Base-by-base conservation (phyloP, 2,797 vertebrate genomes). In the Sciurus vulgaris region DNA sequence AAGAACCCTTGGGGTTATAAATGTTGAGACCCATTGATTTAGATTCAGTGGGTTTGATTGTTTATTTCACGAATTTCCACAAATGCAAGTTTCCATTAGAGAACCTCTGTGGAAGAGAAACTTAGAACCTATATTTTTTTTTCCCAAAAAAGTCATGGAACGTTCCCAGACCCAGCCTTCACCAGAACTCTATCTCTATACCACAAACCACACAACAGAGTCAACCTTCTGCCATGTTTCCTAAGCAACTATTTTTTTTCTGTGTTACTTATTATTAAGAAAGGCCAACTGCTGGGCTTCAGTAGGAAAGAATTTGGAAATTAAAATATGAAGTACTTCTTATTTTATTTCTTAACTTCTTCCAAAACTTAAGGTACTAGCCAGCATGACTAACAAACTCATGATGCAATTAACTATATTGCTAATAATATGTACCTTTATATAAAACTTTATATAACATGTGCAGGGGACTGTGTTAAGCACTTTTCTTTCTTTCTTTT, bases 341-440 rank as follows among this genome's bases (percentile, higher is more conserved):
- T 88, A 84, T 88, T 97, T 94, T 35, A 72, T 49, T 44, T 2
- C 70, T 69, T 78, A 56, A 56, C n/a, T 89, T 91, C 63, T 81
- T 12, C 38, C 79, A 51, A 70, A n/a, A 93, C 35, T 56, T 87
- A 54, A 94, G 18, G 5, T 83, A 72, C 81, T 89, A 87, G 61
- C 4, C 17, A 47, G 54, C 35, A 56, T 69, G 76, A 82, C 56
- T n/a, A 49, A n/a, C 77, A 90, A 78, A 69, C 20, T 78, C 54
- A 35, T 49, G 59, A 33, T 69, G 22, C 10, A 76, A 56, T 30
- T 59, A 90, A 88, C 7, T 11, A 11, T 49, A 51, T 22, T 59
- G 26, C 17, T 87, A 70, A 84, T 65, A 87, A 63, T 30, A 78
- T 28, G 44, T 88, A 44, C 20, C 51, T 28, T 10, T 79, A 79